These are phyloP conservation scores for Parauchenoglanis ngamensis DNA, from an alignment of 2,797 vertebrate genomes.

Conservation along the genomic window DNA sequence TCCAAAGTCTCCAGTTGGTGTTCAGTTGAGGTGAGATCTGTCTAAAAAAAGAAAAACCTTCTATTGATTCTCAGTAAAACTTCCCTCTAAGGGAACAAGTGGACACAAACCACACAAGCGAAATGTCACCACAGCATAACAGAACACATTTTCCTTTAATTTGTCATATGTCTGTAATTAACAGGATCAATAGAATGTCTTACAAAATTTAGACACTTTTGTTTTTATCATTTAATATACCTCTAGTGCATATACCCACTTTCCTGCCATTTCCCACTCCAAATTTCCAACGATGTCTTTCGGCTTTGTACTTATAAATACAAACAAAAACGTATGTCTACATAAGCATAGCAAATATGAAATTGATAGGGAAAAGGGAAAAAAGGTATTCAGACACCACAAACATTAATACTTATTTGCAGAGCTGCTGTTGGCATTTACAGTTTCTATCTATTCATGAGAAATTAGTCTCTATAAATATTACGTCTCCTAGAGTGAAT, in stretches of 20 bases:
- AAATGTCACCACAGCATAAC: background rate
- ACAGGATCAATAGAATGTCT: background rate
- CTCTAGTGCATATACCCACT: background rate
- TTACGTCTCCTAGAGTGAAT: background rate
- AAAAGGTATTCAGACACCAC: no score
- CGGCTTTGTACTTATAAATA: background rate
- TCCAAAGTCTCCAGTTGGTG: background rate
- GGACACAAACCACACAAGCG: background rate
- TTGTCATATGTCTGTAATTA: background rate
- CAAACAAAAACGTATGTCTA: background rate
- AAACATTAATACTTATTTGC: background rate
- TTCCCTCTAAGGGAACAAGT: background rate
- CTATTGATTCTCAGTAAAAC: no score
- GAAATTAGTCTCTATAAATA: background rate
- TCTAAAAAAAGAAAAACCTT: background rate
- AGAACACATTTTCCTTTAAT: background rate
- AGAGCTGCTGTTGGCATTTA: background rate
- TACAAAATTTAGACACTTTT: background rate
- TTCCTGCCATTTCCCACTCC: no score
- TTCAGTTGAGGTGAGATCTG: background rate
- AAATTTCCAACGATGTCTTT: background rate
- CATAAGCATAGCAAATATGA: background rate
- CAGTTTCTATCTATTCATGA: background rate
- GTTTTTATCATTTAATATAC: background rate
- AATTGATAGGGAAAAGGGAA: background rate